Evolutionary conservation across 2,888 invertebrate genomes (phyloP).

Genomic region (Erpobdella octoculata): DNA sequence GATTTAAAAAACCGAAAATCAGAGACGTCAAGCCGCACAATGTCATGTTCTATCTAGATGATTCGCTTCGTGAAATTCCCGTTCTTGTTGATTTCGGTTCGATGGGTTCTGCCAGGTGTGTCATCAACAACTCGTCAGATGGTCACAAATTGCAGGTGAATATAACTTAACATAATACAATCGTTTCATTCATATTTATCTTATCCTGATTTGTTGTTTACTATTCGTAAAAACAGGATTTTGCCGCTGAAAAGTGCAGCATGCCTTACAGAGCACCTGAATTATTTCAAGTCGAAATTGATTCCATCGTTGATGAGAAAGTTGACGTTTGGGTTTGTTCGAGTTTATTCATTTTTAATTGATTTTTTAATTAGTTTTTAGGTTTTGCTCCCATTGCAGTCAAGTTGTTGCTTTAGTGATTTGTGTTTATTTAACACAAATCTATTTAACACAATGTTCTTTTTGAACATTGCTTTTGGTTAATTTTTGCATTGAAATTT

Average conservation of each 20-base stretch:
- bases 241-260: conserved; percentile 74
- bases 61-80: conserved; percentile 51
- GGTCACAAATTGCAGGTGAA: conserved; percentile 47
- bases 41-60: conserved; percentile 65
- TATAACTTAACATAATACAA: neutral
- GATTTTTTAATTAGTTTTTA: neutral
- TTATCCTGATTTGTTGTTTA: neutral
- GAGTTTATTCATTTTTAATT: neutral
- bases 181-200: neutral
- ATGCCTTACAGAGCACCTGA: conserved; percentile 83
- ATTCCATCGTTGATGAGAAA: conserved; percentile 70
- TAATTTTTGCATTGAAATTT: too few relatives aligned
- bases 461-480: too few relatives aligned
- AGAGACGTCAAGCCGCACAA: conserved; percentile 80
- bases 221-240: conserved; percentile 58
- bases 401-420: too few relatives aligned
- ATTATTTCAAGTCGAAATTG: conserved; percentile 73
- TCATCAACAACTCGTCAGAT: conserved; percentile 48
- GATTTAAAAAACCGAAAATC: too few relatives aligned
- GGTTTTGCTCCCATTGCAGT: too few relatives aligned
- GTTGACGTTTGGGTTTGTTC: conserved; percentile 73
- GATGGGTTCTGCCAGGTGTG: conserved; percentile 50
- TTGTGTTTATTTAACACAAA: too few relatives aligned
- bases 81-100: conserved; percentile 75
- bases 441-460: too few relatives aligned